Evolutionary conservation across 2,888 invertebrate genomes (phyloP).

Genomic region (Gastrophysa polygoni): DNA sequence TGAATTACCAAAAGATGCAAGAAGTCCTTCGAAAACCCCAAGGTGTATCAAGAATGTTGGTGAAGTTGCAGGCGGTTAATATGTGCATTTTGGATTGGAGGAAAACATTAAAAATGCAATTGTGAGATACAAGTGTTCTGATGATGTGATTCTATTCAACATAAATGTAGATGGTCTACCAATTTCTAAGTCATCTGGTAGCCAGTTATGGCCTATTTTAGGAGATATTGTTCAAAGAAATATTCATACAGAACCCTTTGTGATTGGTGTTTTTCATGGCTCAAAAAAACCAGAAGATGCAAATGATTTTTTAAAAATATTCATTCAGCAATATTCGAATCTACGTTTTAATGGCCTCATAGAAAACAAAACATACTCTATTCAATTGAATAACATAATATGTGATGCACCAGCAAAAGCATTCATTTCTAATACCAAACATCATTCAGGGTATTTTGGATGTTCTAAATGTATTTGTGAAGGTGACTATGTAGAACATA

Average conservation of each 20-base stretch:
- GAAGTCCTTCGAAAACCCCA: no score
- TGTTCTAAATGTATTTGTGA: conserved; percentile 5
- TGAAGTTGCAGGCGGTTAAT: no score
- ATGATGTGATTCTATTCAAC: background rate
- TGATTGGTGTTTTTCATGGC: conserved; percentile 10
- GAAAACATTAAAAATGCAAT: background rate
- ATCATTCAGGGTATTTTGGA: background rate
- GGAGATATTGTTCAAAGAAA: background rate
- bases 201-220: background rate
- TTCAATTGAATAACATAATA: background rate
- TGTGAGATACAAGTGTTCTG: background rate
- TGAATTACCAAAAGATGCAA: no score
- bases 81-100: background rate
- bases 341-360: background rate
- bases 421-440: background rate
- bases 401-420: conserved; percentile 6
- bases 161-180: conserved; percentile 6
- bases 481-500: background rate
- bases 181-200: background rate
- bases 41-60: no score
- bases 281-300: background rate
- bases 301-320: background rate
- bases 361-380: background rate
- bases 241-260: background rate
- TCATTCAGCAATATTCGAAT: background rate